phyloP scores from a whole-genome alignment of 2,888 invertebrate species.

The Oscheius sp. region DNA sequence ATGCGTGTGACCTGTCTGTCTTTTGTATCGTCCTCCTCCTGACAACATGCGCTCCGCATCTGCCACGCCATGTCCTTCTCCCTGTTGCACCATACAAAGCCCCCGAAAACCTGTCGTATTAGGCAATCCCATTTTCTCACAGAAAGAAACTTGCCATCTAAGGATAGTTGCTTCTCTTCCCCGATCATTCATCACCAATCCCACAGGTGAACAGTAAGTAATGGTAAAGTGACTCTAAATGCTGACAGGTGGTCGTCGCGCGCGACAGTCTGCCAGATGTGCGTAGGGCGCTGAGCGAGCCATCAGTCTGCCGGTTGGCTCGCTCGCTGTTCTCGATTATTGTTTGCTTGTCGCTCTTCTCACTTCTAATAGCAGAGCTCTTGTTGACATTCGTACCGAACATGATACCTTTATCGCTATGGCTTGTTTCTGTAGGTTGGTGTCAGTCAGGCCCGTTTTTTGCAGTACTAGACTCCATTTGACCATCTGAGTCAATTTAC shows the following conservation, averaged over 20 bases:
- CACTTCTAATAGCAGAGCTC: conserved; percentile 32
- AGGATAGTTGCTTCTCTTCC: no score
- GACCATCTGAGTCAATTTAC: no score
- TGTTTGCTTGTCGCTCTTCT: conserved; percentile 37
- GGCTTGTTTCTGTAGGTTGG: conserved; percentile 1
- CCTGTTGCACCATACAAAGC: no score
- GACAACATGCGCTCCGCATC: no score
- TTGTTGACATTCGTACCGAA: conserved; percentile 26
- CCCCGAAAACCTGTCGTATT: no score
- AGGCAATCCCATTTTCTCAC: no score
- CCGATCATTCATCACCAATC: background rate
- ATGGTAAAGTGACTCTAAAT: conserved; percentile 30
- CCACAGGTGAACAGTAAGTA: conserved; percentile 15
- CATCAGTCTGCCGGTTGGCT: conserved; percentile 27
- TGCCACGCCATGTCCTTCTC: no score
- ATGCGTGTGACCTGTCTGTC: no score
- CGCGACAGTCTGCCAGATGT: conserved; percentile 33
- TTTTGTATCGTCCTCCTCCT: no score
- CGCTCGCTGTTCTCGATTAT: conserved; percentile 19
- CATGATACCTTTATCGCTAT: conserved; percentile 14
- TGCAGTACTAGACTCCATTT: no score
- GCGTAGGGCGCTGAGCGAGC: conserved; percentile 22
- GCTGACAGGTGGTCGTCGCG: conserved; percentile 28
- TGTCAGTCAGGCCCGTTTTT: no score
- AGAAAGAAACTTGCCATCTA: no score